These are phyloP conservation scores for Cherax destructor DNA, from an alignment of 1,140 invertebrate genomes.

Conservation along the genomic window DNA sequence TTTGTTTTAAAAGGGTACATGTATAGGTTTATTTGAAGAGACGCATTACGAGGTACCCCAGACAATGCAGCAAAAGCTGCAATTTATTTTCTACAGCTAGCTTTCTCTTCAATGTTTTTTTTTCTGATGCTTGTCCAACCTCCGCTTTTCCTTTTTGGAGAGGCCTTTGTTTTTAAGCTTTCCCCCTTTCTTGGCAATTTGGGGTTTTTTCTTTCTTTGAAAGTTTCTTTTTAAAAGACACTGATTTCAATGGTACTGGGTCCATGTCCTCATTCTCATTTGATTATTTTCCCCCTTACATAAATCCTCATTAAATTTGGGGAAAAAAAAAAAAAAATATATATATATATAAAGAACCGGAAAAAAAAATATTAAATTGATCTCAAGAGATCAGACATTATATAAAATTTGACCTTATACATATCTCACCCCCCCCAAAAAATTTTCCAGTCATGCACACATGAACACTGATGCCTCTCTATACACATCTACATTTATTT, in stretches of 20 bases:
- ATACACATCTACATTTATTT: too few species aligned
- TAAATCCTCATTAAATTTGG: conserved; percentile 34
- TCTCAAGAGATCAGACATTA: too few species aligned
- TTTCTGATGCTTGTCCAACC: conserved; percentile 4
- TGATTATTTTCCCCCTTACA: neutral
- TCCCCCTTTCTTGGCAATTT: neutral
- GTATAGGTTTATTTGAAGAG: neutral
- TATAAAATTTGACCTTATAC: too few species aligned
- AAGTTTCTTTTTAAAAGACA: conserved; percentile 6
- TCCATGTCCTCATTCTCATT: neutral
- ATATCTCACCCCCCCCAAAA: too few species aligned
- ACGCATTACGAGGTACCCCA: neutral
- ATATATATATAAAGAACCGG: too few species aligned
- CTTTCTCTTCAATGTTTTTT: neutral
- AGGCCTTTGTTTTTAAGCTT: neutral
- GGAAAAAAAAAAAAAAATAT: neutral
- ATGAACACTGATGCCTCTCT: too few species aligned
- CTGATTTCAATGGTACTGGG: neutral
- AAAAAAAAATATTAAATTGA: too few species aligned
- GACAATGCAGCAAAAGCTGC: neutral
- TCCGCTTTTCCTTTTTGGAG: neutral
- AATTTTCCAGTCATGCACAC: too few species aligned
- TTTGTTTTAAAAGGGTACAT: neutral
- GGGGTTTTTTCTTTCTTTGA: neutral
- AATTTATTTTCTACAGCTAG: conserved; percentile 11